Percentiles rank a stretch among this genome's conserved stretches.
phyloP scores from a whole-genome alignment of 1,140 invertebrate genomes.

The Microvelia longipes region DNA sequence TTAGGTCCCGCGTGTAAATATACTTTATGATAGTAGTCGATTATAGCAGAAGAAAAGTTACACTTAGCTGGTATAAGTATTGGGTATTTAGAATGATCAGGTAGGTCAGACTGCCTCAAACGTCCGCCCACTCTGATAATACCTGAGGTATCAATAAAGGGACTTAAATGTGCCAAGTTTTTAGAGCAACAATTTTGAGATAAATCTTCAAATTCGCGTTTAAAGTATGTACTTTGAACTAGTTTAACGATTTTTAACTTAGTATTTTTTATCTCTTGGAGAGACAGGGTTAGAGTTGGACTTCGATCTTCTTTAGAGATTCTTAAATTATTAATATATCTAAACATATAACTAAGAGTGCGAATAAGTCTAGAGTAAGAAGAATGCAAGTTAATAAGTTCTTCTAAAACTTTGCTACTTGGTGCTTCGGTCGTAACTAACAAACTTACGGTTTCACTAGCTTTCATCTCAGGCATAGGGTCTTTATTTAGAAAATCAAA shows the following conservation, averaged over 20 bases:
- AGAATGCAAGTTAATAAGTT: not conserved
- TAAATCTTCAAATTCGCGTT: not conserved
- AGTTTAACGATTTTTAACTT: not conserved
- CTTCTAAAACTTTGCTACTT: not conserved
- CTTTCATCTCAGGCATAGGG: not conserved
- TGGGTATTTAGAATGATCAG: constrained; percentile 28
- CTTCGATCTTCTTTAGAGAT: not conserved
- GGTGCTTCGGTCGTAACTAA: not conserved
- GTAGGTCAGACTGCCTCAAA: constrained; percentile 22
- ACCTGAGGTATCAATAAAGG: constrained; percentile 25
- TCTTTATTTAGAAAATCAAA: not conserved
- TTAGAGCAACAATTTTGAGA: not conserved
- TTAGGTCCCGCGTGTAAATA: constrained; percentile 24
- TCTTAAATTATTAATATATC: not conserved
- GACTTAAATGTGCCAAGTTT: not conserved
- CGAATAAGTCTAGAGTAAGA: not conserved
- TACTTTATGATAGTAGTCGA: constrained; percentile 20
- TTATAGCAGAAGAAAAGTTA: constrained; percentile 16
- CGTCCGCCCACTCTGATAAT: constrained; percentile 30
- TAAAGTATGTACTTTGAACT: not conserved
- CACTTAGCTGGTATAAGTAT: constrained; percentile 21
- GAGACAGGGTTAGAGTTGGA: not conserved
- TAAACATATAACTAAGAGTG: not conserved
- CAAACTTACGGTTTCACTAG: not conserved
- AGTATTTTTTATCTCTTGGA: not conserved